phyloP scores from a whole-genome alignment of 1,140 invertebrate genomes.

The Lepidotrigona ventralis region DNA sequence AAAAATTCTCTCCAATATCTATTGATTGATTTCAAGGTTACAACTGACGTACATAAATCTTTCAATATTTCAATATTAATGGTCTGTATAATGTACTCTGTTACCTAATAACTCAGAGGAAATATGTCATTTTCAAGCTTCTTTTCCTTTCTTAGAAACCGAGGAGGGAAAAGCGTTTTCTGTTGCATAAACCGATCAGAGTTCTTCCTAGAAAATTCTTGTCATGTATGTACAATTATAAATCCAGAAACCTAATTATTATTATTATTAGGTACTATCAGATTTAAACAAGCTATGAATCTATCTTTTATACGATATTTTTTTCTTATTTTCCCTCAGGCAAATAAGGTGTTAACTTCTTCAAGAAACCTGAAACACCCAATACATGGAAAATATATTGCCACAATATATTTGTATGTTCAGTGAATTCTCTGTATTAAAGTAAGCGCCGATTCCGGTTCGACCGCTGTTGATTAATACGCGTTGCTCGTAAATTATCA shows the following conservation, averaged over 20 bases:
- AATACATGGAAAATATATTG: neutral
- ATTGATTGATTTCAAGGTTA: neutral
- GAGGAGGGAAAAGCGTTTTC: conserved; percentile 5
- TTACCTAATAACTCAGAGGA: neutral
- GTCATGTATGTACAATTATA: too few species aligned
- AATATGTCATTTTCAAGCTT: neutral
- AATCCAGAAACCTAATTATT: too few species aligned
- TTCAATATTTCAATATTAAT: neutral
- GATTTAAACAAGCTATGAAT: neutral
- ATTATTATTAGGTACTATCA: too few species aligned
- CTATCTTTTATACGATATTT: neutral
- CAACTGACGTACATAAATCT: neutral
- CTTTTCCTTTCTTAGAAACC: neutral
- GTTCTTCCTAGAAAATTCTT: neutral
- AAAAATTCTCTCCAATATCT: neutral
- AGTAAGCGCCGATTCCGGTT: conserved; percentile 23
- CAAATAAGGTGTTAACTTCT: neutral
- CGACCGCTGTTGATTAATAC: conserved; percentile 36
- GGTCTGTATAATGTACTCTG: neutral
- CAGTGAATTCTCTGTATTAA: conserved; percentile 3
- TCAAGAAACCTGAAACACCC: neutral
- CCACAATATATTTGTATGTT: neutral
- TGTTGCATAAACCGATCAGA: neutral
- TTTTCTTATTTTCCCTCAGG: neutral
- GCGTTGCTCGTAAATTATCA: conserved; percentile 34